A percentile compares a stretch with the other conserved stretches of the same genome.
These are phyloP conservation scores for Ennomos fuscantarius DNA, from an alignment of 2,888 invertebrate species.

Conservation along the genomic window DNA sequence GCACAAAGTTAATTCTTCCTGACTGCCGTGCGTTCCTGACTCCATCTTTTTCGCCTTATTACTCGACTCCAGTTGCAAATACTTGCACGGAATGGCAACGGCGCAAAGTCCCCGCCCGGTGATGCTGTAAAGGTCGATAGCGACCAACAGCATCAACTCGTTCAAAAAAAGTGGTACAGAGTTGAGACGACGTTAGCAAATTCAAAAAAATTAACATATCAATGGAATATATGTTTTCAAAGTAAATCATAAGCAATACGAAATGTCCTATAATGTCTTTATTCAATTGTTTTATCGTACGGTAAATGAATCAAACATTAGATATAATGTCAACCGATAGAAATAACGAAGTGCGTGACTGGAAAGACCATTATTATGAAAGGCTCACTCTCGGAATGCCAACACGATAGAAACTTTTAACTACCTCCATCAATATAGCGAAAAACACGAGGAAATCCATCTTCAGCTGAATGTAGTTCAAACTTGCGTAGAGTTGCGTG, in stretches of 20 bases:
- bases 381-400: constrained; percentile 13
- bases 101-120: too few relatives aligned
- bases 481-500: constrained; percentile 30
- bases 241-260: not conserved
- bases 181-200: too few relatives aligned
- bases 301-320: constrained; percentile 36
- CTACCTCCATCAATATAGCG: constrained; percentile 33
- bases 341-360: constrained; percentile 20
- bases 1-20: too few relatives aligned
- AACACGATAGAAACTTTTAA: constrained; percentile 32
- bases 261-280: constrained; percentile 12
- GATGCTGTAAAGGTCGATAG: too few relatives aligned
- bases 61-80: too few relatives aligned
- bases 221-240: too few relatives aligned
- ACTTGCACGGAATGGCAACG: too few relatives aligned
- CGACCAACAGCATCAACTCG: too few relatives aligned
- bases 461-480: constrained; percentile 31
- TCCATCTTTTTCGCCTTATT: too few relatives aligned
- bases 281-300: constrained; percentile 17
- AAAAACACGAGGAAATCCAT: constrained; percentile 37
- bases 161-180: too few relatives aligned
- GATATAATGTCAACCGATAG: constrained; percentile 28
- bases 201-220: too few relatives aligned
- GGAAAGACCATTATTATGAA: constrained; percentile 26
- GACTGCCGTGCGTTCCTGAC: too few relatives aligned